A percentile compares a stretch with the other conserved stretches of the same genome.
phyloP scores from a whole-genome alignment of 2,113 vertebrate genomes.

The Lepus timidus region DNA sequence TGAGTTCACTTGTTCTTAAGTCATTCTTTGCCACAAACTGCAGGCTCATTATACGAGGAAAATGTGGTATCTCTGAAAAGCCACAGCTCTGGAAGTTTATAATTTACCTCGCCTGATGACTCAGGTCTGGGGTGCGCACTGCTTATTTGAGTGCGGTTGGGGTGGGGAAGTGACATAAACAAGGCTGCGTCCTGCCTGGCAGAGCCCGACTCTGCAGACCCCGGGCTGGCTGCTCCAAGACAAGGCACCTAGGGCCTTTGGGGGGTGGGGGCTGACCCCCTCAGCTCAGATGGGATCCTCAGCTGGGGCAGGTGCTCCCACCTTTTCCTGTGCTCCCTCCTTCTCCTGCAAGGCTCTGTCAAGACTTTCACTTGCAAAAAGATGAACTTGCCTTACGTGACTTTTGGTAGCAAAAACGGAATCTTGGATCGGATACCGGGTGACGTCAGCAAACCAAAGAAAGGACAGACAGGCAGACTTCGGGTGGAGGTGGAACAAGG shows the following conservation, averaged over 20 bases:
- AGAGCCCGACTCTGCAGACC: background rate
- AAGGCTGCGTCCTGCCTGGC: background rate
- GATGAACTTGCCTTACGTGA: background rate
- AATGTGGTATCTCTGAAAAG: slow-evolving; percentile 64
- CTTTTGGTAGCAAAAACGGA: background rate
- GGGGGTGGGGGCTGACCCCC: background rate
- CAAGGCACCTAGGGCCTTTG: background rate
- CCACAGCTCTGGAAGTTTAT: slow-evolving; percentile 71
- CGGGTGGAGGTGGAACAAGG: background rate
- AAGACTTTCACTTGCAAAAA: background rate
- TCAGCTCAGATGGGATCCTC: background rate
- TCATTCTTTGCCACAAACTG: slow-evolving; percentile 74
- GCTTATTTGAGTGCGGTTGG: slow-evolving; percentile 67
- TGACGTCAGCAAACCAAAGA: background rate
- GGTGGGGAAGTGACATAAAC: slow-evolving; percentile 25
- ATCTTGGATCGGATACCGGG: background rate
- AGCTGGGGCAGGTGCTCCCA: background rate
- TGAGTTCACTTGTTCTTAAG: slow-evolving; percentile 77
- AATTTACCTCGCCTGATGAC: slow-evolving; percentile 74
- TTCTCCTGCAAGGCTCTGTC: background rate
- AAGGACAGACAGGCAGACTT: background rate
- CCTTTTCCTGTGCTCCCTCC: background rate
- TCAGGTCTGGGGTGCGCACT: slow-evolving; percentile 64
- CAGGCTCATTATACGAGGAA: slow-evolving; percentile 64
- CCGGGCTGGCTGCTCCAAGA: background rate